Conservation (phyloP, 2,113 vertebrate species). For the Alligator mississippiensis region DNA sequence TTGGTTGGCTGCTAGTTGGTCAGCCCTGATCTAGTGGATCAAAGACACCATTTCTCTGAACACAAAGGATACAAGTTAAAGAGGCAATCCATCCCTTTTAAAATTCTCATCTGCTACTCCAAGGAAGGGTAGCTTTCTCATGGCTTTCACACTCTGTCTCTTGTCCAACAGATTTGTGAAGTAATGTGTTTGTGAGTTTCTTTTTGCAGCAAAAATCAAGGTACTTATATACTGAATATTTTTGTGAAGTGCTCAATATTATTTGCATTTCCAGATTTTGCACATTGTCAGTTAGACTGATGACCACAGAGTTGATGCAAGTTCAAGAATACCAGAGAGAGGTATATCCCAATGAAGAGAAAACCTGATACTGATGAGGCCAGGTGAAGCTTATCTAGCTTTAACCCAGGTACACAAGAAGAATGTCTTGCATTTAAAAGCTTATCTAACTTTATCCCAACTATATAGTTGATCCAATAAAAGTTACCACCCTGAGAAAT, state of each 20-base stretch:
- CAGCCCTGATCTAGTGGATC: not conserved
- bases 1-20: too few relatives aligned
- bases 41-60: not conserved
- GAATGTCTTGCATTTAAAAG: too few relatives aligned
- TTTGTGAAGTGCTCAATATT: not conserved
- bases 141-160: not conserved
- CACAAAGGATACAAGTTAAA: not conserved
- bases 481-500: too few relatives aligned
- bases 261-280: not conserved
- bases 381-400: too few relatives aligned
- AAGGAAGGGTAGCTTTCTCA: not conserved
- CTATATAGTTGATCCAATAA: too few relatives aligned
- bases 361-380: too few relatives aligned
- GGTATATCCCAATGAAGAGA: too few relatives aligned
- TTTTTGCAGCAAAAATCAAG: not conserved
- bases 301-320: too few relatives aligned
- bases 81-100: not conserved
- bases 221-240: not conserved
- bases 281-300: not conserved
- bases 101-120: not conserved
- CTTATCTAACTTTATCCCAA: too few relatives aligned
- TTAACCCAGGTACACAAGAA: too few relatives aligned
- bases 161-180: not conserved
- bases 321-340: too few relatives aligned
- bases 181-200: not conserved